Percentiles rank a stretch among this genome's conserved stretches.
phyloP scores from a whole-genome alignment of 2,113 vertebrate genomes.

The Dascyllus trimaculatus region DNA sequence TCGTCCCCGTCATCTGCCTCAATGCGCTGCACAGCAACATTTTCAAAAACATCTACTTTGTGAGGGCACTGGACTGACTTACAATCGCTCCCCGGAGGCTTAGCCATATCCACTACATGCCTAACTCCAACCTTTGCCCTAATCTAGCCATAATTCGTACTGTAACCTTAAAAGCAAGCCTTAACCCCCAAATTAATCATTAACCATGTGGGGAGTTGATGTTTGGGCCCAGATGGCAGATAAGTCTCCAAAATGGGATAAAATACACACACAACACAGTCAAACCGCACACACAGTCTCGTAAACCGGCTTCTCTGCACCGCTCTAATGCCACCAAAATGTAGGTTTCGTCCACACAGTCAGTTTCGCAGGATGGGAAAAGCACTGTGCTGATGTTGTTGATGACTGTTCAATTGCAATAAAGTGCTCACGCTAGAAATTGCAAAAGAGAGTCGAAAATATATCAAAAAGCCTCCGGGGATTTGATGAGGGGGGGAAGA shows the following conservation, averaged over 20 bases:
- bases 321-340: not conserved
- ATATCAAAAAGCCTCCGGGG: not conserved
- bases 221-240: not conserved
- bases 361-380: no score
- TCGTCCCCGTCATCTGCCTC: not conserved
- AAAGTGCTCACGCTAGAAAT: not conserved
- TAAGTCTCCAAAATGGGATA: no score
- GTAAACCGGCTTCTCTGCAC: not conserved
- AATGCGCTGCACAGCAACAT: constrained; percentile 6
- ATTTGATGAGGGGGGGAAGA: not conserved
- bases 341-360: not conserved
- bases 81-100: not conserved
- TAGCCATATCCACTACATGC: not conserved
- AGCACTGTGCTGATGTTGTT: no score
- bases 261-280: not conserved
- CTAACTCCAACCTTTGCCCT: not conserved
- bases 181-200: not conserved
- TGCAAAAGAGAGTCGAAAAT: not conserved
- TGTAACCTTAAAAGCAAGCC: not conserved
- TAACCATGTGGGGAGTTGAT: not conserved
- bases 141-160: no score
- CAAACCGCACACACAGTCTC: not conserved
- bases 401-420: not conserved
- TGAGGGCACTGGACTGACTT: not conserved
- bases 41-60: not conserved